Evolutionary conservation across 2,113 vertebrate genomes (phyloP), one percentile per base, ranked within the genome.

Genomic region (Tautogolabrus adspersus): DNA sequence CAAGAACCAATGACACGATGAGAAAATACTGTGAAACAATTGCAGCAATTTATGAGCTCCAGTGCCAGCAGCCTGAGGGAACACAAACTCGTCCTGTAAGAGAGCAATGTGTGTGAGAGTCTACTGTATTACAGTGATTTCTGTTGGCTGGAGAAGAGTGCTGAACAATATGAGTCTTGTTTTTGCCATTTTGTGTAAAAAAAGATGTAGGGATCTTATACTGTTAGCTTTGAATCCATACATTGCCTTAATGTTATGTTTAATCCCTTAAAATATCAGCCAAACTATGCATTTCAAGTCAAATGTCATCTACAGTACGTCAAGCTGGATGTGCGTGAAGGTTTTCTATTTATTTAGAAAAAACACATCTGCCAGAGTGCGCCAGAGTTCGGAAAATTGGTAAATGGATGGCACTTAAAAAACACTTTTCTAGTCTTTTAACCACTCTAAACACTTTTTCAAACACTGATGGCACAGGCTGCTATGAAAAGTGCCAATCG

Each of bases 1-100:
- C 60, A 18, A 4, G 6, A 38, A 44, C 38, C 65, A n/a, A 26
- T 1, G 54, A 37, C 60, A 66, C 2, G 0, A 72, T 72, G 66
- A 68, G 40, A 56, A 51, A 69, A 49, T 15, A 38, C 21, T 40
- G 22, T 79, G 55, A 70, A 59, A 76, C 63, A 30, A 62, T 22
- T 26, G 38, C 51, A 23, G 23, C 21, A 40, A 40, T 64, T 26
- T 22, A 30, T 21, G 6, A 40, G 49, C 44, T 13, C 46, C 57
- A 1, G 37, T 63, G 56, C 60, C 65, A 52, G 60, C 55, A 67
- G 76, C 82, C 61, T 21, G 5, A 64, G 74, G 64, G 52, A 47
- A 42, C 26, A 38, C 63, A 40, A 57, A 62, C 56, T 15, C 2
- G 62, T 52, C 63, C 49, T 42, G 30, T 56, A 47, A n/a, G 38